Evolutionary conservation across 2,888 invertebrate genomes (phyloP), one percentile per base, ranked within the genome.

Genomic region (Laspeyria flexula): DNA sequence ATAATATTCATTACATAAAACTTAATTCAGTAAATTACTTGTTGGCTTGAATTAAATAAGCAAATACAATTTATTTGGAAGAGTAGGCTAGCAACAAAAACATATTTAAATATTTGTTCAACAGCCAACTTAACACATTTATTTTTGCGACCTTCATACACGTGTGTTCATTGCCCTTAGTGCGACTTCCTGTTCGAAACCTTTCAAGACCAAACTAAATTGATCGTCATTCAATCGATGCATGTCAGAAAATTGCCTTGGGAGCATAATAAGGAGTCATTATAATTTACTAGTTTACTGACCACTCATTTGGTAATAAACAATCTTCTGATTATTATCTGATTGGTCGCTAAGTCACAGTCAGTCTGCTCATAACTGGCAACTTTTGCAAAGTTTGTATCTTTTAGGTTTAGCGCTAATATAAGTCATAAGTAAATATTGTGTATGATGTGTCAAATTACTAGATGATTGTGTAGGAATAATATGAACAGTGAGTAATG

Each of bases 141-240:
- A 76, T 76, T 78, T 74, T 77, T 65, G 71, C 73, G 75, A 80
- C 82, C 85, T 83, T 86, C 83, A 78, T 77, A 76, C 70, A 73
- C 61, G 62, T 64, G 66, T 83, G 85, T 81, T 79, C 84, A 77
- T 83, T 85, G 85, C 85, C 85, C 85, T 84, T 80, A 78, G 66
- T 55, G 65, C 47, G 73, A 81, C 79, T 80, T 81, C 78, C 80
- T 82, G 81, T 74, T 79, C 60, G 71, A 72, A 67, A 70, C 73
- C 72, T 77, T 77, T 76, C 71, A 71, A 75, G 67, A 72, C 64
- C 67, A 67, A 75, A 70, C 59, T 65, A 66, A 70, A 72, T 72
- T 71, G 64, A 65, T 69, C 59, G 66, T 58, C 60, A 56, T 69
- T 71, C 66, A 71, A 65, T 75, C 57, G 52, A 65, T 71, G 68